These are phyloP conservation scores for Melinaea marsaeus DNA, from an alignment of 2,888 invertebrate species.

Conservation along the genomic window DNA sequence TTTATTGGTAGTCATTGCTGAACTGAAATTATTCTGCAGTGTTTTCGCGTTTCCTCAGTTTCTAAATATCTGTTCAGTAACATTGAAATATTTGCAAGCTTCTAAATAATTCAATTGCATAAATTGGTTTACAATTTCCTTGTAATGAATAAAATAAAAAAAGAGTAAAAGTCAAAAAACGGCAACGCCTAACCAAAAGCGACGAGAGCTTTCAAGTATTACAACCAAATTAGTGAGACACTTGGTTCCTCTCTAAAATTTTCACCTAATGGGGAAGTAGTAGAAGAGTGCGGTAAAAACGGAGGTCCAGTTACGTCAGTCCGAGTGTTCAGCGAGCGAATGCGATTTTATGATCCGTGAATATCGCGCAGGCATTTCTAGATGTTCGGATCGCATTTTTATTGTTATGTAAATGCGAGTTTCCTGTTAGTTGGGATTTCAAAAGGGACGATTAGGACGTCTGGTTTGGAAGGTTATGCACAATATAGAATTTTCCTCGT, in stretches of 20 bases:
- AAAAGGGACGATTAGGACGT: conserved; percentile 77
- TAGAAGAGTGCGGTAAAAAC: conserved; percentile 41
- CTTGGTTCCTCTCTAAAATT: conserved; percentile 41
- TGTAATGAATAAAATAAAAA: conserved; percentile 25
- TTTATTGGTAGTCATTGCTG: too few species aligned
- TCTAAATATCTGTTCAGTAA: too few species aligned
- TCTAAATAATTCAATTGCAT: conserved; percentile 14
- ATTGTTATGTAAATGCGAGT: conserved; percentile 78
- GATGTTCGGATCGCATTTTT: conserved; percentile 77
- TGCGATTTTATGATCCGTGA: conserved; percentile 77
- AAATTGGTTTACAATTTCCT: conserved; percentile 14
- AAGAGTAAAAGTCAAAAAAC: conserved; percentile 46
- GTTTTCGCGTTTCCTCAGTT: too few species aligned
- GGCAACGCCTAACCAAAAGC: conserved; percentile 52
- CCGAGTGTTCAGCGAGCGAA: conserved; percentile 60
- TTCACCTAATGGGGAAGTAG: conserved; percentile 44
- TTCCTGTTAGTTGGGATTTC: conserved; percentile 77
- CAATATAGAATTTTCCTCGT: conserved; percentile 62
- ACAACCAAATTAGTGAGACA: conserved; percentile 59
- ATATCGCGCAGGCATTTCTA: conserved; percentile 76
- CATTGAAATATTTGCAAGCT: not conserved
- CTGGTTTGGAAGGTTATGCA: conserved; percentile 75
- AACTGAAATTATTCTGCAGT: too few species aligned
- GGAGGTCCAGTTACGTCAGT: conserved; percentile 65
- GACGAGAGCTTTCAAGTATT: conserved; percentile 49